Evolutionary conservation across 2,797 vertebrate genomes (phyloP).

Genomic region (Glossophaga mutica): DNA sequence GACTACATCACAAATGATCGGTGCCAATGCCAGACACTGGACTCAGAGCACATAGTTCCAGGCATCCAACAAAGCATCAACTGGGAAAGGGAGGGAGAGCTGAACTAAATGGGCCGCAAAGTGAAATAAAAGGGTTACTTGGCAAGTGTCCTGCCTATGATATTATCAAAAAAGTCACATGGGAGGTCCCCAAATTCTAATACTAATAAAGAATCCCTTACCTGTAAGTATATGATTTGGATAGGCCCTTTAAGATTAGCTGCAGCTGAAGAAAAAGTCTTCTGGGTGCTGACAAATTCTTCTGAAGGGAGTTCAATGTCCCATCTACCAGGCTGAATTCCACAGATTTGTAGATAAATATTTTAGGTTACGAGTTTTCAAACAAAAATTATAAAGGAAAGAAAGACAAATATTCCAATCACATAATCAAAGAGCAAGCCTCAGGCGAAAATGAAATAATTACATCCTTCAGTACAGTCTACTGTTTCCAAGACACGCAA

Average conservation of each 20-base stretch:
- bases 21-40: neutral
- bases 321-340: conserved; percentile 33
- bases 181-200: neutral
- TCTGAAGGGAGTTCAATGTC: neutral
- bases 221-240: conserved; percentile 2
- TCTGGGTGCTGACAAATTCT: conserved; percentile 36
- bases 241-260: neutral
- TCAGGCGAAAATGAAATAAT: conserved; percentile 38
- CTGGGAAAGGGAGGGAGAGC: neutral
- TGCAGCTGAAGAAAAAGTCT: conserved; percentile 50
- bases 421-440: conserved; percentile 4
- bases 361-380: conserved; percentile 28
- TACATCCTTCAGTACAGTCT: neutral
- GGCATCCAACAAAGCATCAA: neutral
- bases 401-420: conserved; percentile 52
- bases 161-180: neutral
- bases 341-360: conserved; percentile 32
- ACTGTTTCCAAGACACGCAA: conserved; percentile 50
- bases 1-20: neutral
- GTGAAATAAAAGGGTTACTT: neutral
- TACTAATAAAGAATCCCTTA: conserved; percentile 46
- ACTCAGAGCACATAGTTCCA: neutral
- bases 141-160: neutral
- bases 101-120: neutral
- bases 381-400: conserved; percentile 47